A percentile compares a stretch with the other conserved stretches of the same genome.
These are phyloP conservation scores for Xylocampa areola DNA, from an alignment of 2,888 invertebrate species.

Conservation along the genomic window DNA sequence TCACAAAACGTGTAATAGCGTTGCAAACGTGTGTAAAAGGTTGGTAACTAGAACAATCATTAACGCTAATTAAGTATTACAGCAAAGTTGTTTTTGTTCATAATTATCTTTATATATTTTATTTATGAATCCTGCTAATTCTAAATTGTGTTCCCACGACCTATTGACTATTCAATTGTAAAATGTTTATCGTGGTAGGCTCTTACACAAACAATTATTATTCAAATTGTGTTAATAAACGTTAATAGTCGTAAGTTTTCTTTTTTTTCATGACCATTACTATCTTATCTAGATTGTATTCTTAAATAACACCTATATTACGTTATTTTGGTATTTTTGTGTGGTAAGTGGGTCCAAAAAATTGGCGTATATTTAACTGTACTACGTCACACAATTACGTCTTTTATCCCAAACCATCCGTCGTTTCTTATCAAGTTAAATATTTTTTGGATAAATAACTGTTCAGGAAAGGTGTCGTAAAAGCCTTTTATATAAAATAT, in stretches of 20 bases:
- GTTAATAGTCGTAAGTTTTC: constrained; percentile 68
- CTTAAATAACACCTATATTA: constrained; percentile 45
- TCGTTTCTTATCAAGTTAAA: too few relatives aligned
- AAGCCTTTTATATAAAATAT: too few relatives aligned
- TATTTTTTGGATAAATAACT: too few relatives aligned
- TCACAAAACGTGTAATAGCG: constrained; percentile 23
- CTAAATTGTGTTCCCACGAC: constrained; percentile 77
- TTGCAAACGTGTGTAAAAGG: constrained; percentile 52
- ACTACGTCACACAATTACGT: constrained; percentile 16
- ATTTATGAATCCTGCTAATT: constrained; percentile 64
- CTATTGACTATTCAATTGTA: constrained; percentile 78
- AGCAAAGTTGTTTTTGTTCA: constrained; percentile 63
- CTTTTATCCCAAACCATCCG: constrained; percentile 8
- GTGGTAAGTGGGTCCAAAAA: constrained; percentile 39
- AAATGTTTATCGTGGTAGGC: constrained; percentile 59
- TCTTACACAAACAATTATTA: constrained; percentile 75
- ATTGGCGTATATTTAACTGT: constrained; percentile 22
- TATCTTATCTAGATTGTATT: constrained; percentile 66
- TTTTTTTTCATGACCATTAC: constrained; percentile 66
- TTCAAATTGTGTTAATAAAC: constrained; percentile 76
- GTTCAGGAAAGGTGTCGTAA: too few relatives aligned
- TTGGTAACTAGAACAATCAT: constrained; percentile 48
- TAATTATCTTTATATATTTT: constrained; percentile 55
- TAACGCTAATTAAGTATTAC: constrained; percentile 60
- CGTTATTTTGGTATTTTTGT: constrained; percentile 42